Conservation (phyloP, 2,888 invertebrate genomes). For the Sialis lutaria region DNA sequence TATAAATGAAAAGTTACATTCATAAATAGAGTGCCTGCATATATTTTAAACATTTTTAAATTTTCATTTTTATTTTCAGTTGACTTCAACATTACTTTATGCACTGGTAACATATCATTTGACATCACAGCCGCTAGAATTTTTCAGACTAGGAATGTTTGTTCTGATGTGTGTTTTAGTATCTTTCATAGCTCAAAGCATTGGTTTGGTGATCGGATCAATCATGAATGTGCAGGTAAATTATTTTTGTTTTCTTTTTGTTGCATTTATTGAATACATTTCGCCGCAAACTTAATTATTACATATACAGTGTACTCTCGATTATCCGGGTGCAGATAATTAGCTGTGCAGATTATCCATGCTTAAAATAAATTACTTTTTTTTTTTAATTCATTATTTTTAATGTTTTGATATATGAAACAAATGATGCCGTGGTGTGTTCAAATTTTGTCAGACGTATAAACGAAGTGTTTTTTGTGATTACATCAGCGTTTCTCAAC, state of each 20-base stretch:
- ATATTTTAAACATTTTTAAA: background rate
- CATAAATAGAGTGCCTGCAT: background rate
- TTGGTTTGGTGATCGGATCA: constrained; percentile 74
- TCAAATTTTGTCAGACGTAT: too few relatives aligned
- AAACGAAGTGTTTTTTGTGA: too few relatives aligned
- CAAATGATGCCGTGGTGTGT: too few relatives aligned
- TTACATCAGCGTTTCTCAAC: too few relatives aligned
- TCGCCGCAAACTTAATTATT: background rate
- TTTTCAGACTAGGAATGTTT: constrained; percentile 51
- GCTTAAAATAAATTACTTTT: too few relatives aligned
- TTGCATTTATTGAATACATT: background rate
- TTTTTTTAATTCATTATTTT: too few relatives aligned
- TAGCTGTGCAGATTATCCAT: too few relatives aligned
- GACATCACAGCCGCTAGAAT: constrained; percentile 72
- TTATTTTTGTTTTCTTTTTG: background rate
- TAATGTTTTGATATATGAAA: too few relatives aligned
- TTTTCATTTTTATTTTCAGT: constrained; percentile 24
- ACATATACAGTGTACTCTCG: too few relatives aligned
- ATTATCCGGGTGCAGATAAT: too few relatives aligned
- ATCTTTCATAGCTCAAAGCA: constrained; percentile 69
- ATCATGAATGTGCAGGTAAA: constrained; percentile 58
- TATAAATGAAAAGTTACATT: too few relatives aligned
- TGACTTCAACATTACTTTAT: constrained; percentile 47
- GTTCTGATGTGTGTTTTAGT: constrained; percentile 55
- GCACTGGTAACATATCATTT: constrained; percentile 66